Conservation (phyloP, 2,113 vertebrate species). For the Oncorhynchus masou region DNA sequence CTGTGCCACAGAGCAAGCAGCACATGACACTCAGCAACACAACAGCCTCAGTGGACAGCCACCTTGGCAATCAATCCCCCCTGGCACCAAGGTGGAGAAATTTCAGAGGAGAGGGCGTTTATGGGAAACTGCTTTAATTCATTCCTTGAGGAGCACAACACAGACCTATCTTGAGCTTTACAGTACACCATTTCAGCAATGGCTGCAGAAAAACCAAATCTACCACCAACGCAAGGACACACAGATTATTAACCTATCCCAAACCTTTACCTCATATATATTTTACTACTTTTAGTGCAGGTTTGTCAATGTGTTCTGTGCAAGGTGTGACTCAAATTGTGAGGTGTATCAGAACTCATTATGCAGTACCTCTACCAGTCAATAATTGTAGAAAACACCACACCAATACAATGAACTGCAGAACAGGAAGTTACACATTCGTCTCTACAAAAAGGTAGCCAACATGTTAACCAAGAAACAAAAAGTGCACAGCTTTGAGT, state of each 20-base stretch:
- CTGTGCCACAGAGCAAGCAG: constrained; percentile 52
- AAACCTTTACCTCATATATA: no score
- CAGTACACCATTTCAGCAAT: background rate
- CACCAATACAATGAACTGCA: no score
- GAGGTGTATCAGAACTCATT: no score
- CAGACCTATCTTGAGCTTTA: background rate
- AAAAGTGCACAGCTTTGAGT: no score
- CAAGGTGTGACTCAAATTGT: no score
- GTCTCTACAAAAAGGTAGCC: no score
- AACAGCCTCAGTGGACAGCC: constrained; percentile 51
- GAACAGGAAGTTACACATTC: no score
- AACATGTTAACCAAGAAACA: no score
- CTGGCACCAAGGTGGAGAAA: constrained; percentile 40
- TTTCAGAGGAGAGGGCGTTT: constrained; percentile 17
- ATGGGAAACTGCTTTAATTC: background rate
- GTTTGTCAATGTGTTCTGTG: no score
- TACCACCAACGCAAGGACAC: background rate
- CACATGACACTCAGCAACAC: constrained; percentile 50
- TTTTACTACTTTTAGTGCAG: no score
- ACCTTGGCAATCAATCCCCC: constrained; percentile 24
- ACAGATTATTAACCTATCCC: background rate
- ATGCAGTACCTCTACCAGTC: no score
- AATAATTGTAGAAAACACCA: no score
- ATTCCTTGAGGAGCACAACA: background rate
- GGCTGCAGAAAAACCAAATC: background rate